phyloP scores from a whole-genome alignment of 2,113 vertebrate species.

The Oostethus manadensis region DNA sequence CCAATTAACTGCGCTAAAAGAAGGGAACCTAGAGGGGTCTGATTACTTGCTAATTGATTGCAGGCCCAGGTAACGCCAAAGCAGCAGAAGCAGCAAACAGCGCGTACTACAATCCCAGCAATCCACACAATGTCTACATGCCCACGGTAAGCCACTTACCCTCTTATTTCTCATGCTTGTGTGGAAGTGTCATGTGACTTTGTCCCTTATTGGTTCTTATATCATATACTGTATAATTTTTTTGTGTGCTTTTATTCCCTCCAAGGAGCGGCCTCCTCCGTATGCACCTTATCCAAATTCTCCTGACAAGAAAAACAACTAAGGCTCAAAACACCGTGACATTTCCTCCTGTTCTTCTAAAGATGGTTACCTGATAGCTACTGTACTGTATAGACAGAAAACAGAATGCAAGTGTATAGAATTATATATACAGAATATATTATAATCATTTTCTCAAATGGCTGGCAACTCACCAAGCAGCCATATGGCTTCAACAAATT shows the following conservation, averaged over 20 bases:
- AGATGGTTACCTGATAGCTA: constrained; percentile 5
- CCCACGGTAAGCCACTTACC: constrained; percentile 74
- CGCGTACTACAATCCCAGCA: constrained; percentile 85
- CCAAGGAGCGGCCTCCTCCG: constrained; percentile 80
- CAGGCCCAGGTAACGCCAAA: constrained; percentile 71
- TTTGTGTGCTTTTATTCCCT: background rate
- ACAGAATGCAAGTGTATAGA: constrained; percentile 2
- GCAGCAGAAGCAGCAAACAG: constrained; percentile 81
- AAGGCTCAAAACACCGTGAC: constrained; percentile 28
- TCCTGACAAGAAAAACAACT: constrained; percentile 80
- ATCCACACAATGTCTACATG: constrained; percentile 89
- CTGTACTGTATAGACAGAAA: too few relatives aligned
- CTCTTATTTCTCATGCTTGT: background rate
- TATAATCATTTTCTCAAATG: background rate
- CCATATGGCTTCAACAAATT: constrained; percentile 9
- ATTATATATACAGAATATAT: too few relatives aligned
- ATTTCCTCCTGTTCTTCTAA: constrained; percentile 17
- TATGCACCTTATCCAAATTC: constrained; percentile 68
- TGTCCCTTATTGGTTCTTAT: background rate
- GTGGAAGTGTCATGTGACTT: background rate
- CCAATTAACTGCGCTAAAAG: too few relatives aligned
- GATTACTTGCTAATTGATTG: constrained; percentile 4
- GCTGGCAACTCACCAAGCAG: background rate
- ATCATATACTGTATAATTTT: background rate
- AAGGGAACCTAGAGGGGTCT: too few relatives aligned